Percentiles rank a stretch among this genome's conserved stretches.
Conservation (phyloP, 30 jellyfish, hydroid and myxozoan genomes). For the Cassiopea andromeda region DNA sequence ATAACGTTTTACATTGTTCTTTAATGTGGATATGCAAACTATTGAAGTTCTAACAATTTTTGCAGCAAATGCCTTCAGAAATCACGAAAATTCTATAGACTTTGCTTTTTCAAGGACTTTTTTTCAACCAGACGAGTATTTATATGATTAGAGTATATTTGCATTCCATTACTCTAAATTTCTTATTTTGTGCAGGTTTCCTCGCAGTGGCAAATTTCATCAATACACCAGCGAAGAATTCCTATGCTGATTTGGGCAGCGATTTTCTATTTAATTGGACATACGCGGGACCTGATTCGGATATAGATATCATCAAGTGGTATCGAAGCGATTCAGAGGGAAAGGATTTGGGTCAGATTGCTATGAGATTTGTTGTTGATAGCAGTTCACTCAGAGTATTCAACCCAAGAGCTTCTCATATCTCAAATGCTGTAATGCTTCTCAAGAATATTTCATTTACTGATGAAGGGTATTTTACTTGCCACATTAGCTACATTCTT, state of each 20-base stretch:
- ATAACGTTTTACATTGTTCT: too few relatives aligned
- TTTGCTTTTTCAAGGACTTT: too few relatives aligned
- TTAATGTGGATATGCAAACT: too few relatives aligned
- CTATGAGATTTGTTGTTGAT: not conserved
- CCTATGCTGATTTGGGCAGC: not conserved
- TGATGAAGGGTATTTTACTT: slow-evolving; percentile 47
- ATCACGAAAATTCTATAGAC: too few relatives aligned
- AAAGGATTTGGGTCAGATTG: not conserved
- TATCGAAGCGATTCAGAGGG: slow-evolving; percentile 53
- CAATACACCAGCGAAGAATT: not conserved
- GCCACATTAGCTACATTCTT: not conserved
- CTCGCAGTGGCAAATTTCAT: not conserved
- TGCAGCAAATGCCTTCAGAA: too few relatives aligned
- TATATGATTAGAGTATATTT: not conserved
- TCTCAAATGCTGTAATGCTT: slow-evolving; percentile 52
- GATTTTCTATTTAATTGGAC: slow-evolving; percentile 27
- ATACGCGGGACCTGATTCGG: not conserved
- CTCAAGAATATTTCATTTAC: slow-evolving; percentile 24
- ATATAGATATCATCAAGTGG: slow-evolving; percentile 13
- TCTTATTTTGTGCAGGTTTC: not conserved
- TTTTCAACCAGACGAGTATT: too few relatives aligned
- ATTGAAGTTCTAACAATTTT: too few relatives aligned
- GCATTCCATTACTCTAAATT: not conserved
- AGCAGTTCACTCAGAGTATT: not conserved
- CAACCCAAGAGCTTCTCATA: slow-evolving; percentile 17